Conservation (phyloP, 2,888 invertebrate species). For the Heliconius cydno region DNA sequence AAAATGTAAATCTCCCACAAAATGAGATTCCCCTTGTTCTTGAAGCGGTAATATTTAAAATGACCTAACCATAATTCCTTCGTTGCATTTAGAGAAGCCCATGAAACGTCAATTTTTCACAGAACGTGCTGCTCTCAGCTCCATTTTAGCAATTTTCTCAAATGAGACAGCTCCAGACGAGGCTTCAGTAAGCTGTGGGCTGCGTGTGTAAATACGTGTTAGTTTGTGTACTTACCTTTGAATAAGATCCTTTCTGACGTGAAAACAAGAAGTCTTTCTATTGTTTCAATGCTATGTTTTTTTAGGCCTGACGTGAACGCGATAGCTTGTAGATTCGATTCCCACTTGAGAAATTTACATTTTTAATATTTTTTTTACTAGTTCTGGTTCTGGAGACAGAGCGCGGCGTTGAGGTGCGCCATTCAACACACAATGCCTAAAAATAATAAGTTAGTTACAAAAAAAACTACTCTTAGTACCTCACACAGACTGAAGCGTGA, state of each 20-base stretch:
- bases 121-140: constrained; percentile 17
- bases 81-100: constrained; percentile 22
- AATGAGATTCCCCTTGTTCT: background rate
- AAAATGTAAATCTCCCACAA: background rate
- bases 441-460: too few relatives aligned
- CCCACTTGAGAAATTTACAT: too few relatives aligned
- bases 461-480: too few relatives aligned
- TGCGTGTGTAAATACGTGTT: constrained; percentile 17
- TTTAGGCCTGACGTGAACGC: background rate
- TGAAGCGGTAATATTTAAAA: constrained; percentile 2
- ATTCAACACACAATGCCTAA: too few relatives aligned
- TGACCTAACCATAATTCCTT: constrained; percentile 23
- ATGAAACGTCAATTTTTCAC: constrained; percentile 32
- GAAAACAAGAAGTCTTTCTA: background rate
- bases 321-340: background rate
- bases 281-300: background rate
- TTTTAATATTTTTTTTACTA: too few relatives aligned
- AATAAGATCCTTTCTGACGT: background rate
- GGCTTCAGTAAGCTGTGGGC: background rate
- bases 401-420: too few relatives aligned
- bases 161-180: constrained; percentile 22
- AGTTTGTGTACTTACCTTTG: constrained; percentile 5
- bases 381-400: too few relatives aligned
- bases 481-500: background rate
- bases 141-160: constrained; percentile 19